phyloP scores from a whole-genome alignment of 1,140 invertebrate species.

The Luehdorfia chinensis region DNA sequence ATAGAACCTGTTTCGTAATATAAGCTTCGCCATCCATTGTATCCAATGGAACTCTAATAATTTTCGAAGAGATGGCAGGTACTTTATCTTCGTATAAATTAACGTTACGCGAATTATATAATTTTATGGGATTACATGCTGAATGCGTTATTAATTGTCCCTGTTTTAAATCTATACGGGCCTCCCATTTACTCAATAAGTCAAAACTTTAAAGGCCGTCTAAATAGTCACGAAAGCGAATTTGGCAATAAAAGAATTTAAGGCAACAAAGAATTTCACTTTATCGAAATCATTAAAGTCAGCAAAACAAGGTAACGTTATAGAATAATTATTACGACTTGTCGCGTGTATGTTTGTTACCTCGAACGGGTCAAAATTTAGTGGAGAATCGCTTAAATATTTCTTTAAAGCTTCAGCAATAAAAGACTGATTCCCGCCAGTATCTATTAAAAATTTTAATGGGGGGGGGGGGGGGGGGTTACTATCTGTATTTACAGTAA shows the following conservation, averaged over 20 bases:
- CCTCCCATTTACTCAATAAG: slow-evolving; percentile 23
- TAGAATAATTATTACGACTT: no score
- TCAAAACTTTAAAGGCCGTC: slow-evolving; percentile 30
- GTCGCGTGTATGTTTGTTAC: no score
- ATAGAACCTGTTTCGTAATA: slow-evolving; percentile 23
- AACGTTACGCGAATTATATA: slow-evolving; percentile 29
- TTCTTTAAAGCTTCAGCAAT: no score
- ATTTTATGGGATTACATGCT: no score
- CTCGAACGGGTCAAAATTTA: no score
- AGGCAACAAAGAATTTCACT: slow-evolving; percentile 25
- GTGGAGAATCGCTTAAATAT: slow-evolving; percentile 24
- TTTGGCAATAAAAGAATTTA: slow-evolving; percentile 17
- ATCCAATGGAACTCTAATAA: slow-evolving; percentile 33
- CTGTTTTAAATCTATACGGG: not conserved
- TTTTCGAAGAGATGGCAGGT: slow-evolving; percentile 25
- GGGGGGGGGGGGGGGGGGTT: slow-evolving; percentile 15
- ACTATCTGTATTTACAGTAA: slow-evolving; percentile 24
- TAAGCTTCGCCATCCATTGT: slow-evolving; percentile 23
- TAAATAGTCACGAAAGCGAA: slow-evolving; percentile 32
- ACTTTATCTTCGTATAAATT: slow-evolving; percentile 39
- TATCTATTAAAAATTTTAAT: slow-evolving; percentile 23
- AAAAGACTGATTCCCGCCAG: slow-evolving; percentile 25
- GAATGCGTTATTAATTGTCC: no score
- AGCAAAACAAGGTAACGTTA: slow-evolving; percentile 23
- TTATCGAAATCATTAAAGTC: slow-evolving; percentile 24